A percentile compares a stretch with the other conserved stretches of the same genome.
Conservation (phyloP, 92 coral and sea anemone species). For the Micromussa lordhowensis region DNA sequence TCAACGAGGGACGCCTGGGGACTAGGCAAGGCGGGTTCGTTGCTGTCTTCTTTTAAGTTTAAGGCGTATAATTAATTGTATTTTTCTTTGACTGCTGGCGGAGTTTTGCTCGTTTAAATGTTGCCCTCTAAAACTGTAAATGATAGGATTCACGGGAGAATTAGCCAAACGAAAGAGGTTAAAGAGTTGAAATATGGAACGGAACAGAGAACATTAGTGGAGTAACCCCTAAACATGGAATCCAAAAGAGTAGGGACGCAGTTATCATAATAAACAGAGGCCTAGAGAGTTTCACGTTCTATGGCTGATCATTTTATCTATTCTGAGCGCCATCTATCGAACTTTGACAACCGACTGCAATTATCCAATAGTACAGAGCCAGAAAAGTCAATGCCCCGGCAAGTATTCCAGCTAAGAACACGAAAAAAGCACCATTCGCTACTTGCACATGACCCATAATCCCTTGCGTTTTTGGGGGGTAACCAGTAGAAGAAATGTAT, state of each 20-base stretch:
- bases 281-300: background rate
- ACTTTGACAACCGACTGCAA: background rate
- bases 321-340: background rate
- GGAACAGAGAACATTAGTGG: background rate
- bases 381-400: background rate
- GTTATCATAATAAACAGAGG: background rate
- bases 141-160: slow-evolving; percentile 14
- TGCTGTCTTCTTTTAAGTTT: too few relatives aligned
- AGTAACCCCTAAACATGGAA: background rate
- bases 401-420: background rate
- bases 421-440: background rate
- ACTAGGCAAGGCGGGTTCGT: too few relatives aligned
- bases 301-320: background rate
- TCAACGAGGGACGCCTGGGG: too few relatives aligned
- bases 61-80: background rate
- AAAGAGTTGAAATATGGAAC: background rate
- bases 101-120: background rate
- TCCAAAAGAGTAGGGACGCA: background rate
- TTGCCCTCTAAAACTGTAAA: background rate
- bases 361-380: background rate
- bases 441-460: too few relatives aligned
- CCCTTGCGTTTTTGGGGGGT: too few relatives aligned
- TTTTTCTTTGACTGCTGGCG: background rate
- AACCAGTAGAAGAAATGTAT: too few relatives aligned
- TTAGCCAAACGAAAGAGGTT: background rate